Conservation (phyloP, 2,797 vertebrate species). For the Enteromius unitaeniatus region DNA sequence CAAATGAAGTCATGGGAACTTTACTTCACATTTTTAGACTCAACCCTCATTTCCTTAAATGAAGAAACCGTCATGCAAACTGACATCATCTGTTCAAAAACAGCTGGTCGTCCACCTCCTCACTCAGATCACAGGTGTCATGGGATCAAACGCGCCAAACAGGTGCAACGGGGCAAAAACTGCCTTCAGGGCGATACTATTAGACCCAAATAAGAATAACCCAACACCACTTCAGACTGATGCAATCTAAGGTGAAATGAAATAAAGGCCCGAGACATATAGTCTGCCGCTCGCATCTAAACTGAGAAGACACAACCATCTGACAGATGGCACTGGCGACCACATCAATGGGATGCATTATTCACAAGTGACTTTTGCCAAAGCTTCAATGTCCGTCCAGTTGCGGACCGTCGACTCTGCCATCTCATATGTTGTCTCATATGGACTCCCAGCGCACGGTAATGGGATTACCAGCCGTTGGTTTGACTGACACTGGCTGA, state of each 20-base stretch:
- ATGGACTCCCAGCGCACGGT: slow-evolving; percentile 46
- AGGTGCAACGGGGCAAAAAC: slow-evolving; percentile 2
- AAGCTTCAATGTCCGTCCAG: slow-evolving; percentile 10
- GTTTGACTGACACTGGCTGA: slow-evolving; percentile 51
- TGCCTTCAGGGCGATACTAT: not conserved
- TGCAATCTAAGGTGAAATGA: slow-evolving; percentile 9
- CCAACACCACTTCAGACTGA: slow-evolving; percentile 28
- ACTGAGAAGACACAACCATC: slow-evolving; percentile 47
- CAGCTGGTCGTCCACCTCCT: not conserved
- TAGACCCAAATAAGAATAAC: slow-evolving; percentile 1
- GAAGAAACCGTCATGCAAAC: not conserved
- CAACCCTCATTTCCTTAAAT: slow-evolving; percentile 3
- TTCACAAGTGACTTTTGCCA: slow-evolving; percentile 59
- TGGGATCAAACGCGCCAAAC: slow-evolving; percentile 10
- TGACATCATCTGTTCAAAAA: slow-evolving; percentile 21
- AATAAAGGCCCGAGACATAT: slow-evolving; percentile 33
- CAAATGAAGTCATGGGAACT: not conserved
- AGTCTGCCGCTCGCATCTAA: slow-evolving; percentile 42
- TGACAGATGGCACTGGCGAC: slow-evolving; percentile 55
- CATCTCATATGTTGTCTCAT: slow-evolving; percentile 62
- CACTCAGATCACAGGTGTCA: slow-evolving; percentile 4
- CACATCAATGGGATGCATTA: slow-evolving; percentile 65
- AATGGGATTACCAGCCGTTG: slow-evolving; percentile 62
- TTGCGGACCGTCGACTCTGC: slow-evolving; percentile 34
- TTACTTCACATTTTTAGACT: not conserved